Evolutionary conservation across 2,888 invertebrate genomes (phyloP).

Genomic region (Zhuqinia jingwanae): DNA sequence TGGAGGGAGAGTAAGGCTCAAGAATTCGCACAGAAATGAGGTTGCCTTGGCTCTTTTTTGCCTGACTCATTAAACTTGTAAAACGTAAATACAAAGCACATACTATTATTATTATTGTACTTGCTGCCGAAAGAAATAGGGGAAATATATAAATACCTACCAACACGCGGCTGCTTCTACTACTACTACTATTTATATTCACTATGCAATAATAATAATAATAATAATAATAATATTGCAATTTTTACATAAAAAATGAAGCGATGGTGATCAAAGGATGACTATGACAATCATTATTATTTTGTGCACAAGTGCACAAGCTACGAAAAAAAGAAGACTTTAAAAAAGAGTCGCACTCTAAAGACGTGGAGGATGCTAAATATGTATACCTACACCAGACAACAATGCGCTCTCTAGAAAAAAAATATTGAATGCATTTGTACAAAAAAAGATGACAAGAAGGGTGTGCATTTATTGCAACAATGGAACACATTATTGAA

Average conservation of each 20-base stretch:
- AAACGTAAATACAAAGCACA: too few relatives aligned
- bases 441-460: constrained; percentile 59
- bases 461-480: constrained; percentile 25
- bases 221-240: too few relatives aligned
- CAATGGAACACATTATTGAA: constrained; percentile 56
- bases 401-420: too few relatives aligned
- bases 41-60: constrained; percentile 68
- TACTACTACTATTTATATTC: too few relatives aligned
- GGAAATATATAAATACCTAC: neutral
- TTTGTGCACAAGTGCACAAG: constrained; percentile 36
- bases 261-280: neutral
- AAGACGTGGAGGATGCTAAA: neutral
- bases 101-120: neutral
- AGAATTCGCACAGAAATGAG: constrained; percentile 74
- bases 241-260: constrained; percentile 46
- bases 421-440: constrained; percentile 8
- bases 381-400: too few relatives aligned
- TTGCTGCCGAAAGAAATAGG: neutral
- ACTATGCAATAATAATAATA: too few relatives aligned
- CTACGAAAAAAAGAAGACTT: too few relatives aligned
- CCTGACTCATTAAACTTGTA: constrained; percentile 50
- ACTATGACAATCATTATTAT: too few relatives aligned
- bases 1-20: constrained; percentile 61
- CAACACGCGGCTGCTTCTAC: too few relatives aligned
- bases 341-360: constrained; percentile 17